Evolutionary conservation across 2,797 vertebrate genomes (phyloP), one percentile per base, ranked within the genome.

Genomic region (Notoglanidium macrostoma): DNA sequence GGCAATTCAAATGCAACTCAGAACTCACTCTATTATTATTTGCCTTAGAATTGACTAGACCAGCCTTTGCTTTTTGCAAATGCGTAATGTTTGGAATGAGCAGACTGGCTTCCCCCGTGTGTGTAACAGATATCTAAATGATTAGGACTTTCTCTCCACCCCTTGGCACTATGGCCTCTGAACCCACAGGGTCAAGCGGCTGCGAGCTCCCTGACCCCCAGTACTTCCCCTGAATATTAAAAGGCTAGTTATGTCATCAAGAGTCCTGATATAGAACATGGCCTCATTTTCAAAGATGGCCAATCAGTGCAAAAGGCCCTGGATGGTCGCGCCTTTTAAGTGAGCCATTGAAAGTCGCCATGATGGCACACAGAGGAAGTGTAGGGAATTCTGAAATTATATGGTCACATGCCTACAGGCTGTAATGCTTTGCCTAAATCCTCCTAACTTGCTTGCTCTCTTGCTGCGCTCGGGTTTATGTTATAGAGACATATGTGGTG

Each of bases 41-140:
- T 87, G 91, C 91, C 92, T 95, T 94, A 93, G 94, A 94, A 93
- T 92, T 70, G 63, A 93, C 91, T 90, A 65, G 85, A 73, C 82
- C 74, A 80, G 77, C 73, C 88, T 93, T 92, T 92, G 93, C 92
- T 91, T 97, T 97, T 97, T 94, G 90, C 94, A 93, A 23, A 83
- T 14, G n/a, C 95, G 96, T 98, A 97, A 97, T 93, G 93, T 21
- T 68, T 83, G n/a, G 19, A 35, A 51, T 72, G 59, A 84, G 92
- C 91, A 94, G 94, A 94, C 95, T 93, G 90, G 85, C 91, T 95
- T 97, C 97, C 94, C 95, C 96, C 94, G 96, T 96, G 96, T 96
- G 96, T 98, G 97, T 97, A 98, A 98, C 96, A 96, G 97, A 98
- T 98, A 97, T 95, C 97, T 98, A 99, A 99, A 99, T 97, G 97